Base-by-base conservation (phyloP, 1,140 invertebrate genomes). In the Plectrocnemia conspersa region DNA sequence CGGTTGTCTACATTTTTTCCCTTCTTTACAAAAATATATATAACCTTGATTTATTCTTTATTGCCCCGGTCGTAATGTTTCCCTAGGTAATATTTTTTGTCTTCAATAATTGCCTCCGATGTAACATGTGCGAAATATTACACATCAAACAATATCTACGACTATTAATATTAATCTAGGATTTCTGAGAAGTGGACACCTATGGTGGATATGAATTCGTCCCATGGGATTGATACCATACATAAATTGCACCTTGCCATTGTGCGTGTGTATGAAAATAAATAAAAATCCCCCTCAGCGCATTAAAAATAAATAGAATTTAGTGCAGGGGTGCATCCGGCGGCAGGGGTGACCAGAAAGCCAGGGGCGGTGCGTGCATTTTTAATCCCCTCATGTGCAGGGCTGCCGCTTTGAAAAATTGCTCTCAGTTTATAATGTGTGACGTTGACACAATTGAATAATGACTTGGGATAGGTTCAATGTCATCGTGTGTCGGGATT, bases 211-310 rank as follows among this genome's bases (percentile, higher is more conserved):
- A 60, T 60, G 55, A 60, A 60, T 60, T 60, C 58, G 42, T 56
- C 58, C 53, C 58, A 33, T 27, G 58, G 56, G 58, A 60, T 60
- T 60, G 58, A 56, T 52, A 54, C 53, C 42, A 56, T 56, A n/a
- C n/a, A 60, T 60, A 60, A 60, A 60, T 60, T 60, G 56, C 54
- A 60, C 58, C 58, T 60, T 60, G 55, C 53, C 56, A 54, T 54
- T 50, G 52, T 50, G 36, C 50, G 56, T 46, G 41, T 54, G 56
- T 59, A 50, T 54, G 48, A 58, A 58, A 58, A 58, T 58, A 58
- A 58, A 58, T 54, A 54, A 54, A 54, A 49, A 18, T 38, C 29
- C 38, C 44, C 45, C 55, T 27, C 24, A 41, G n/a, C 4, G 4
- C 50, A 58, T 58, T 58, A 58, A 58, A 58, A 58, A 58, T 58